These are phyloP conservation scores for Drosophila ficusphila DNA, from an alignment of 1,140 invertebrate species.

Conservation along the genomic window DNA sequence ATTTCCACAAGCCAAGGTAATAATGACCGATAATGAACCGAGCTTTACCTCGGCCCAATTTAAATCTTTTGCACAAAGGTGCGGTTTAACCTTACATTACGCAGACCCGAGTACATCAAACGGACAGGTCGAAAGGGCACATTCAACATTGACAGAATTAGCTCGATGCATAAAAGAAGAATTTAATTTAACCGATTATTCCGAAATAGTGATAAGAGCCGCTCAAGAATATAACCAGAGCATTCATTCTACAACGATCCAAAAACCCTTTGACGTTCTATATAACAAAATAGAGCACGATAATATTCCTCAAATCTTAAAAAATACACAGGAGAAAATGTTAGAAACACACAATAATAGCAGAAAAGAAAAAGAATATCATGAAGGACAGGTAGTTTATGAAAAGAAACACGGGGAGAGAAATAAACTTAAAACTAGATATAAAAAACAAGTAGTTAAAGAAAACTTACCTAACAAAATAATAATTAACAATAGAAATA, in stretches of 20 bases:
- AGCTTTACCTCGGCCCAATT: slow-evolving; percentile 2
- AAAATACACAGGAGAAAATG: too few relatives aligned
- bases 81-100: neutral
- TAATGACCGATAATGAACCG: slow-evolving; percentile 9
- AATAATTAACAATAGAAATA: neutral
- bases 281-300: too few relatives aligned
- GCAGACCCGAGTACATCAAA: slow-evolving; percentile 2
- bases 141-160: neutral
- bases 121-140: neutral
- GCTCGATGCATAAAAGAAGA: neutral
- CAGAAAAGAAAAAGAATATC: neutral
- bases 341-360: too few relatives aligned
- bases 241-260: too few relatives aligned
- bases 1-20: neutral
- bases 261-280: too few relatives aligned
- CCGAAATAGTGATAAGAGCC: too few relatives aligned
- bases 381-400: neutral
- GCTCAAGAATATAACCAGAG: too few relatives aligned
- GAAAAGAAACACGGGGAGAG: slow-evolving; percentile 8
- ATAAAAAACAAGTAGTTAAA: neutral
- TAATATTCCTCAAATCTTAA: too few relatives aligned
- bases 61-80: slow-evolving; percentile 6
- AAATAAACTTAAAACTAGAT: slow-evolving; percentile 2
- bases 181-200: slow-evolving; percentile 1
- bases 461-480: neutral